Percentiles rank a stretch among this genome's conserved stretches.
Conservation (phyloP, 2,113 vertebrate species). For the Odobenus rosmarus region DNA sequence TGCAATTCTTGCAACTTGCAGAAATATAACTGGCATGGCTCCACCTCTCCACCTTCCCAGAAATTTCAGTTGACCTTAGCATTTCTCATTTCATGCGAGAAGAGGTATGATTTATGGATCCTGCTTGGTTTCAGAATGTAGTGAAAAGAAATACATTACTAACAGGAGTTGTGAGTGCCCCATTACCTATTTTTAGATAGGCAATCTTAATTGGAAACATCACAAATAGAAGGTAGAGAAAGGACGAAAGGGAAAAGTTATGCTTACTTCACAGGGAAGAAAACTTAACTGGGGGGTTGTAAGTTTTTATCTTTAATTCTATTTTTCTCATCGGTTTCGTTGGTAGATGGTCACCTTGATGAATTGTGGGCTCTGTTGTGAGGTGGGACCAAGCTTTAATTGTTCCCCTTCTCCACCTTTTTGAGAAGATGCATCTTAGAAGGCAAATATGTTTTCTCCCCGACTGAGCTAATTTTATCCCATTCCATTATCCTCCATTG, state of each 20-base stretch:
- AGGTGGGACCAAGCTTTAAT: conserved; percentile 26
- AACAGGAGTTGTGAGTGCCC: neutral
- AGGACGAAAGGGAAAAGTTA: conserved; percentile 53
- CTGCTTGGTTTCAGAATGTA: conserved; percentile 49
- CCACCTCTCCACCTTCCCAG: conserved; percentile 55
- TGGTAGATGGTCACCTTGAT: conserved; percentile 58
- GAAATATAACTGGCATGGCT: conserved; percentile 57
- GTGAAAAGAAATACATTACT: conserved; percentile 67
- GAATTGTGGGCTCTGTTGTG: neutral
- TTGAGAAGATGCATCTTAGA: conserved; percentile 50
- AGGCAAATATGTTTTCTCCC: conserved; percentile 69
- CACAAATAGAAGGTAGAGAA: conserved; percentile 47
- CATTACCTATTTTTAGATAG: conserved; percentile 64
- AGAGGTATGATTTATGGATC: conserved; percentile 74
- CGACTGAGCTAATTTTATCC: conserved; percentile 74
- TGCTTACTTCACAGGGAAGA: neutral
- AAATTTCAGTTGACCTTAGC: conserved; percentile 75
- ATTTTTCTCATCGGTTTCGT: conserved; percentile 26
- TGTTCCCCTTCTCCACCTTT: neutral
- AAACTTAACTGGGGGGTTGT: neutral
- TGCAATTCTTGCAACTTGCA: conserved; percentile 61
- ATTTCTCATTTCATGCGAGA: conserved; percentile 71
- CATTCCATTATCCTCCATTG: conserved; percentile 77
- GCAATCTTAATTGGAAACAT: conserved; percentile 72
- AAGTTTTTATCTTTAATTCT: conserved; percentile 46